Evolutionary conservation across 2,113 vertebrate species (phyloP).

Genomic region (Clupea harengus): DNA sequence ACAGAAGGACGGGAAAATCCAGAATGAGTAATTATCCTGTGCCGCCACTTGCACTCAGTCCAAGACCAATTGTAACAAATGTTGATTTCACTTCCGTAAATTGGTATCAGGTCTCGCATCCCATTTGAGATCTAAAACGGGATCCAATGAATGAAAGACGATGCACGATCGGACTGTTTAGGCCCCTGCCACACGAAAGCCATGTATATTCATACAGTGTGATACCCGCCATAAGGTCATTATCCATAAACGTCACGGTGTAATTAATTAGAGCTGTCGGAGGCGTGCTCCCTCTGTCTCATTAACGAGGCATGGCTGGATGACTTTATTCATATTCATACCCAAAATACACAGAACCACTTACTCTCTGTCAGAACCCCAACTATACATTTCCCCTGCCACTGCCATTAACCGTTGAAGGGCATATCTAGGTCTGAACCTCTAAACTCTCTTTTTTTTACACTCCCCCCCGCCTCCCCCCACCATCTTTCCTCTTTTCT

Average conservation of each 20-base stretch:
- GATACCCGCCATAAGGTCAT: constrained; percentile 76
- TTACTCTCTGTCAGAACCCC: constrained; percentile 56
- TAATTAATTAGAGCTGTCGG: constrained; percentile 77
- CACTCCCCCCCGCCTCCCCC: background rate
- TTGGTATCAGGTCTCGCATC: background rate
- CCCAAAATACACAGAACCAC: constrained; percentile 70
- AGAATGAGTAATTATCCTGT: too few relatives aligned
- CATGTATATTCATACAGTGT: constrained; percentile 70
- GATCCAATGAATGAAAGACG: background rate
- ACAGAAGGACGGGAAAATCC: too few relatives aligned
- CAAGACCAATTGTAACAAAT: too few relatives aligned
- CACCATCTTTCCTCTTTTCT: background rate
- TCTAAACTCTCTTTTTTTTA: constrained; percentile 24
- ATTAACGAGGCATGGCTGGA: constrained; percentile 70
- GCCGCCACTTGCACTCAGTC: too few relatives aligned
- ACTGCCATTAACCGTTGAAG: constrained; percentile 45
- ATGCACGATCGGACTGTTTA: constrained; percentile 44
- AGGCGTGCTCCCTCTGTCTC: constrained; percentile 69
- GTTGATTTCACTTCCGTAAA: too few relatives aligned
- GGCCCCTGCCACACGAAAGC: constrained; percentile 54
- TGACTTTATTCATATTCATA: constrained; percentile 73
- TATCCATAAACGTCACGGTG: constrained; percentile 77
- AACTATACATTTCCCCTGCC: constrained; percentile 31
- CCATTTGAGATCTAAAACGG: constrained; percentile 23
- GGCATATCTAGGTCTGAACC: constrained; percentile 45